A percentile compares a stretch with the other conserved stretches of the same genome.
These are phyloP conservation scores for Drosophila nebulosa DNA, from an alignment of 1,140 invertebrate genomes.

Conservation along the genomic window DNA sequence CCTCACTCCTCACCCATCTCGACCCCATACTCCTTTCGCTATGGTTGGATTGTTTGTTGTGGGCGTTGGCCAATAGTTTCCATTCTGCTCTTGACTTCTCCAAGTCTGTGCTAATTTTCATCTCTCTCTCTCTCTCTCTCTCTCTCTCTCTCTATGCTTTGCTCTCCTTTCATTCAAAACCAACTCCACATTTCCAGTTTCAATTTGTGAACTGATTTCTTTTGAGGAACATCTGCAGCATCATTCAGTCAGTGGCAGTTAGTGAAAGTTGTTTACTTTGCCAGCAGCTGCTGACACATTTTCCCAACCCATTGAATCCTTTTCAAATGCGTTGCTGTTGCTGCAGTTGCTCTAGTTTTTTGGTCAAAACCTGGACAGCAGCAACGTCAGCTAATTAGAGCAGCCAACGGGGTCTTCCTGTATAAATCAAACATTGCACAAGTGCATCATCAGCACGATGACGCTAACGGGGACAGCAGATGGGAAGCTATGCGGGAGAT, in stretches of 20 bases:
- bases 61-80: constrained; percentile 15
- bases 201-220: constrained; percentile 10
- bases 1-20: background rate
- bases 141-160: background rate
- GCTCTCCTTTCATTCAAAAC: background rate
- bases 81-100: constrained; percentile 67
- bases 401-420: constrained; percentile 36
- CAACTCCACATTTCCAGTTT: background rate
- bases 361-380: constrained; percentile 16
- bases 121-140: background rate
- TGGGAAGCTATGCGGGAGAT: background rate
- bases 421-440: constrained; percentile 69
- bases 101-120: background rate
- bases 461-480: background rate
- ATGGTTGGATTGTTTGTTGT: constrained; percentile 21
- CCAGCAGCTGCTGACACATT: constrained; percentile 57
- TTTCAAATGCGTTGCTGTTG: constrained; percentile 34
- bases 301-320: constrained; percentile 34
- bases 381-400: constrained; percentile 58
- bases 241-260: constrained; percentile 6
- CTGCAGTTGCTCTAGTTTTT: constrained; percentile 29
- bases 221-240: constrained; percentile 20
- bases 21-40: too few relatives aligned
- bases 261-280: constrained; percentile 73
- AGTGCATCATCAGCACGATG: constrained; percentile 38